Conservation (phyloP, 1,140 invertebrate genomes). For the Yoshiicerus persimilis region DNA sequence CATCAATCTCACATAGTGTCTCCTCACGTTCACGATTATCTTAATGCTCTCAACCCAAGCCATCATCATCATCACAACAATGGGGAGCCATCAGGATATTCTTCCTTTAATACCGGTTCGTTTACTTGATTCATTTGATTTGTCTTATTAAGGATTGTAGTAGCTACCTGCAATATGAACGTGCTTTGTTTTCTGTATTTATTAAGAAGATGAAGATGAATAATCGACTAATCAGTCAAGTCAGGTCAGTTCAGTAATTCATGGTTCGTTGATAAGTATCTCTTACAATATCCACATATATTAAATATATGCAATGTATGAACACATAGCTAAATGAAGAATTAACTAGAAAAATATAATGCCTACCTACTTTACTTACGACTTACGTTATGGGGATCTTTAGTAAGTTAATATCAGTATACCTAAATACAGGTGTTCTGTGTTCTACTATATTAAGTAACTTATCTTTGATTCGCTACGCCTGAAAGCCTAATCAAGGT, state of each 20-base stretch:
- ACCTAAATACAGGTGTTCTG: not conserved
- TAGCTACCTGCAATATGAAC: not conserved
- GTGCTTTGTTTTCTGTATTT: not conserved
- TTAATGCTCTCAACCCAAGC: slow-evolving; percentile 22
- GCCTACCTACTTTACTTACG: not conserved
- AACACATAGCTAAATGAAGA: not conserved
- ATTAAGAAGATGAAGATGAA: not conserved
- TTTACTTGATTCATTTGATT: not conserved
- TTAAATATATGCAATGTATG: not conserved
- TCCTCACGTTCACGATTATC: slow-evolving; percentile 24
- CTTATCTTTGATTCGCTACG: not conserved
- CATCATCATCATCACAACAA: slow-evolving; percentile 35
- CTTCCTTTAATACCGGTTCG: slow-evolving; percentile 7
- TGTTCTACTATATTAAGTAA: not conserved
- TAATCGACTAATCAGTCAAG: not conserved
- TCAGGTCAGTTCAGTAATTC: not conserved
- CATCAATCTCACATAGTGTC: not conserved
- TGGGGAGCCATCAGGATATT: not conserved
- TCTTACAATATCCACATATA: not conserved
- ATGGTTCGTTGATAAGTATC: not conserved
- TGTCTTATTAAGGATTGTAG: not conserved
- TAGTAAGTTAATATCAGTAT: not conserved
- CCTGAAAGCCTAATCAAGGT: slow-evolving; percentile 11
- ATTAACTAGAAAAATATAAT: not conserved
- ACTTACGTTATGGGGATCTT: not conserved